These are phyloP conservation scores for Pempheris klunzingeri DNA, from an alignment of 2,797 vertebrate genomes.

Conservation along the genomic window DNA sequence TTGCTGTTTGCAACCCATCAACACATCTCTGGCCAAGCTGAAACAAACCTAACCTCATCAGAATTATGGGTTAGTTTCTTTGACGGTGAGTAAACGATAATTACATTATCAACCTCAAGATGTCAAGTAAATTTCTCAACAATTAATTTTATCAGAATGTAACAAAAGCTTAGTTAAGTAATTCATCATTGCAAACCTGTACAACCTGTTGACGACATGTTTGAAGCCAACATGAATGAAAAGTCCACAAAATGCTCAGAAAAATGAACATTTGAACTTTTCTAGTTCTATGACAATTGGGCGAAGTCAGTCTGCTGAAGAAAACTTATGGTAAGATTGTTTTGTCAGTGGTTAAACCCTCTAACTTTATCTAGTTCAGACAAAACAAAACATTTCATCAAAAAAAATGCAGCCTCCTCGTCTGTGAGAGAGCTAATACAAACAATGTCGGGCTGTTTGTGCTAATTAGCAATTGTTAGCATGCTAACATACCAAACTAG, in stretches of 20 bases:
- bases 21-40: conserved; percentile 25
- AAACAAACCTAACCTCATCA: conserved; percentile 40
- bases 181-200: neutral
- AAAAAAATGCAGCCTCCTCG: neutral
- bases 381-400: too few species aligned
- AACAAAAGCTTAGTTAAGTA: neutral
- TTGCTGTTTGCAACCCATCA: conserved; percentile 51
- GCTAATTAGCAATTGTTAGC: too few species aligned
- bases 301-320: neutral
- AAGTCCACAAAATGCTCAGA: neutral
- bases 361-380: too few species aligned
- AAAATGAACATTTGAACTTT: neutral
- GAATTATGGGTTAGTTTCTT: conserved; percentile 1
- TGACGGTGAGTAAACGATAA: neutral
- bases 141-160: neutral
- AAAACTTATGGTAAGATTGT: neutral
- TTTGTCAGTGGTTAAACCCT: neutral
- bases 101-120: neutral
- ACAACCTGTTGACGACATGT: neutral
- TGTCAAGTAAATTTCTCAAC: neutral
- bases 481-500: too few species aligned
- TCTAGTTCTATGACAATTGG: neutral
- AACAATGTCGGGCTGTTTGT: neutral
- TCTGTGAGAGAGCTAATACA: neutral
- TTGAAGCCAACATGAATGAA: neutral